Evolutionary conservation across 2,888 invertebrate genomes (phyloP).

Genomic region (Magallana nippona): DNA sequence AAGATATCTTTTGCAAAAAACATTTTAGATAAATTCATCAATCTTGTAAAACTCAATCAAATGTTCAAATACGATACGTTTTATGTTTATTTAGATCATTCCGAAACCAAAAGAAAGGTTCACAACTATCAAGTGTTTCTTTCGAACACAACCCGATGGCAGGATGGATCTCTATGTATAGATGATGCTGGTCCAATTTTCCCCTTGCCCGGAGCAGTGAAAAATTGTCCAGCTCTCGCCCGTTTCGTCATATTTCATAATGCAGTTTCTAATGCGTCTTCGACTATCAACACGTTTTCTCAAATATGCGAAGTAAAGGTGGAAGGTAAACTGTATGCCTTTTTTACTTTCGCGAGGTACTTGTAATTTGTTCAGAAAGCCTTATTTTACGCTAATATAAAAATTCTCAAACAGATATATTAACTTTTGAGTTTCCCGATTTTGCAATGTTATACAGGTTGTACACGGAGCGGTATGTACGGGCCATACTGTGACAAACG

Average conservation of each 20-base stretch:
- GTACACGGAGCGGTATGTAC: background rate
- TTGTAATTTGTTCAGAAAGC: too few relatives aligned
- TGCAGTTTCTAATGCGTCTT: background rate
- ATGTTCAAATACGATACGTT: background rate
- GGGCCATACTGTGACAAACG: conserved; percentile 1
- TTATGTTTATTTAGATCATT: too few relatives aligned
- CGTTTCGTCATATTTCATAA: background rate
- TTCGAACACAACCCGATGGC: background rate
- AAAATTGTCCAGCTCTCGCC: background rate
- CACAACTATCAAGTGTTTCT: conserved; percentile 2
- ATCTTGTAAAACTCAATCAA: background rate
- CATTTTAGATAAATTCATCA: too few relatives aligned
- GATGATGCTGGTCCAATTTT: background rate
- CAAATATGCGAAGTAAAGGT: background rate
- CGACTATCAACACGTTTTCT: background rate
- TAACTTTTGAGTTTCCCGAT: too few relatives aligned
- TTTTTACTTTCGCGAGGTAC: background rate
- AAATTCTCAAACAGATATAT: too few relatives aligned
- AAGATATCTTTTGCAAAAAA: too few relatives aligned
- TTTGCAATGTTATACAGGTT: too few relatives aligned
- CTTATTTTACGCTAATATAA: too few relatives aligned
- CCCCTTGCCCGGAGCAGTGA: background rate
- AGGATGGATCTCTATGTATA: background rate
- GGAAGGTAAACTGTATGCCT: background rate
- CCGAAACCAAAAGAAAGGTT: background rate